Evolutionary conservation across 2,888 invertebrate species (phyloP), one percentile per base, ranked within the genome.

Genomic region (Meliscaeva auricollis): DNA sequence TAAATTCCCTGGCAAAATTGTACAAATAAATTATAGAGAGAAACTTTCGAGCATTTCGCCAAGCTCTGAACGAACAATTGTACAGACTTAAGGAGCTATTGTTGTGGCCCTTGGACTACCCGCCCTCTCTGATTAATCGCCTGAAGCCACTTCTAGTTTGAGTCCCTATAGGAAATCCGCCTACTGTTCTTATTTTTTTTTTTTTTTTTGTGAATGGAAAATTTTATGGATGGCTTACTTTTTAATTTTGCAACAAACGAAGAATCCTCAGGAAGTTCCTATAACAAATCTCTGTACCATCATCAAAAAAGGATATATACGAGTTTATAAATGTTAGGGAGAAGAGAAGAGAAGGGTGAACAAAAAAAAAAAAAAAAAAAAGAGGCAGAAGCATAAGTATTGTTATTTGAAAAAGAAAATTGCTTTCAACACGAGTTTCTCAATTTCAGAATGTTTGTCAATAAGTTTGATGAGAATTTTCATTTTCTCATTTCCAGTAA

Each of bases 381-480:
- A n/a, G n/a, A n/a, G n/a, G n/a, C n/a, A n/a, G n/a, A 17, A 35
- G 6, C 11, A 11, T 11, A 35, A 56, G 56, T 32, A 13, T 60
- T 41, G 20, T 60, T 64, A 46, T 64, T 32, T 46, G 13, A 48
- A 48, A 3, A 38, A 26, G 48, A 46, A 48, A 48, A 64, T 48
- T 64, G 32, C 48, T 64, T 64, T 48, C 30, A 13, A 46, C 48
- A 64, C 32, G 64, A 64, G 32, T 48, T 46, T 32, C n/a, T 20
- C 15, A 46, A 64, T 64, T 30, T 15, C 11, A 5, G 44, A 44
- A 48, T 64, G 30, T 64, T 64, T 64, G 32, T 8, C 30, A 64
- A 64, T 64, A 64, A 64, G 20, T 35, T 41, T 48, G 17, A 48
- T 64, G 64, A 35, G 64, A 64, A 32, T 48, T 64, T 32, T 64